Percentiles rank a stretch among this genome's conserved stretches.
phyloP scores from a whole-genome alignment of 2,113 vertebrate genomes.

The Choloepus hoffmanni region DNA sequence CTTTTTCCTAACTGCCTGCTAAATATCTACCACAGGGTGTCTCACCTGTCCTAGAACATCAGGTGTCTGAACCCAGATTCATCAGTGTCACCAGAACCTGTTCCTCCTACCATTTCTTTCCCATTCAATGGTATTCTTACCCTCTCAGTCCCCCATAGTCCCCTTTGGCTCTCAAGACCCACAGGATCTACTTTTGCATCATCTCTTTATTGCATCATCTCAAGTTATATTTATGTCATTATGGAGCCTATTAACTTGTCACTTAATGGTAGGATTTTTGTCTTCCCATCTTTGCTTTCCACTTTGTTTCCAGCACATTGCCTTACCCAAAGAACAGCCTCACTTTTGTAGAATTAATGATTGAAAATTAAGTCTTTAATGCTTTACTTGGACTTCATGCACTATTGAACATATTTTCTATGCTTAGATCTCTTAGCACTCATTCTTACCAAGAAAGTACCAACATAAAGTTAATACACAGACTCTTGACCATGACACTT shows the following conservation, averaged over 20 bases:
- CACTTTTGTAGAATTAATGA: not conserved
- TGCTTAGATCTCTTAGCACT: not conserved
- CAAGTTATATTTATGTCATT: rapidly evolving
- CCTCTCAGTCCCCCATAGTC: not conserved
- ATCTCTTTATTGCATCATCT: not conserved
- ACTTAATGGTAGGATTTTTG: not conserved
- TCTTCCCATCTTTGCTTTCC: not conserved
- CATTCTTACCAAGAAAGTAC: conserved; percentile 1
- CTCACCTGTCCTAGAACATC: not conserved
- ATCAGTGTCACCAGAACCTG: not conserved
- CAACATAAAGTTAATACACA: not conserved
- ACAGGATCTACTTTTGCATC: not conserved
- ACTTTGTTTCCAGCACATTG: not conserved
- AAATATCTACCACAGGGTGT: not conserved
- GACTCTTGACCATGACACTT: not conserved
- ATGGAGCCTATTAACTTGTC: not conserved
- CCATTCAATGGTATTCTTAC: not conserved
- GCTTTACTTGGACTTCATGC: conserved; percentile 28
- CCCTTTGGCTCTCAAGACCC: not conserved
- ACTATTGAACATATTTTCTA: conserved; percentile 6
- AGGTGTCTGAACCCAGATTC: not conserved
- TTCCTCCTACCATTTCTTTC: not conserved
- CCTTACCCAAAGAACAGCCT: not conserved
- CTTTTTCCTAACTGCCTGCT: not conserved
- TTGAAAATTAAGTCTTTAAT: conserved; percentile 17